Conservation (phyloP, 2,113 vertebrate genomes). For the Grus americana region DNA sequence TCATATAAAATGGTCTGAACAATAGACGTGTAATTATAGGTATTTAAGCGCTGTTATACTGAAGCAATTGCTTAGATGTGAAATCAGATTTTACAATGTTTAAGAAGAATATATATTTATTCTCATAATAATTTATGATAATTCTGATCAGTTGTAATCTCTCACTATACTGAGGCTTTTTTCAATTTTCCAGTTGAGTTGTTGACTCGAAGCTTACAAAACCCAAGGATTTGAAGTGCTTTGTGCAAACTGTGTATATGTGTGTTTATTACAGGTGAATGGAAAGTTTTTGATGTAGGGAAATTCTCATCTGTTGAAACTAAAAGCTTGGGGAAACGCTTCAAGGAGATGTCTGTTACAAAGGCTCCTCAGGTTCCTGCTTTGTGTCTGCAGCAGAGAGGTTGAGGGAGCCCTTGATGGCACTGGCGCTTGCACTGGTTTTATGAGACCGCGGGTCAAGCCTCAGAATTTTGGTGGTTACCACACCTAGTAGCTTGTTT, state of each 20-base stretch:
- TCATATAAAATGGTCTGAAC: not conserved
- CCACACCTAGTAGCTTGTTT: not conserved
- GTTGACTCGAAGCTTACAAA: not conserved
- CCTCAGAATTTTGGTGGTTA: not conserved
- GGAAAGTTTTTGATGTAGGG: not conserved
- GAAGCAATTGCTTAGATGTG: not conserved
- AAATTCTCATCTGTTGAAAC: not conserved
- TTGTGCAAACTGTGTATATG: not conserved
- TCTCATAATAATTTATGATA: not conserved
- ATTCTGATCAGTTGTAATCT: not conserved
- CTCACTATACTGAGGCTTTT: not conserved
- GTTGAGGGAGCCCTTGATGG: not conserved
- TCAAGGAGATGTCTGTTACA: not conserved
- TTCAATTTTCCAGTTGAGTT: not conserved
- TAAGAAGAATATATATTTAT: not conserved
- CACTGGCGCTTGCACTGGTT: fast-evolving
- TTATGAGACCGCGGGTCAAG: not conserved
- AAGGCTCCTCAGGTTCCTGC: not conserved
- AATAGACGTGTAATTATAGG: not conserved
- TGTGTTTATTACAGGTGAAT: not conserved
- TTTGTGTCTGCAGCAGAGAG: not conserved
- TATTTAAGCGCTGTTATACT: not conserved
- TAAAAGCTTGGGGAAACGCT: not conserved
- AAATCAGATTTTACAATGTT: not conserved
- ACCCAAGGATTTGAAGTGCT: not conserved